Evolutionary conservation across 2,113 vertebrate genomes (phyloP).

Genomic region (Aspiorhynchus laticeps): DNA sequence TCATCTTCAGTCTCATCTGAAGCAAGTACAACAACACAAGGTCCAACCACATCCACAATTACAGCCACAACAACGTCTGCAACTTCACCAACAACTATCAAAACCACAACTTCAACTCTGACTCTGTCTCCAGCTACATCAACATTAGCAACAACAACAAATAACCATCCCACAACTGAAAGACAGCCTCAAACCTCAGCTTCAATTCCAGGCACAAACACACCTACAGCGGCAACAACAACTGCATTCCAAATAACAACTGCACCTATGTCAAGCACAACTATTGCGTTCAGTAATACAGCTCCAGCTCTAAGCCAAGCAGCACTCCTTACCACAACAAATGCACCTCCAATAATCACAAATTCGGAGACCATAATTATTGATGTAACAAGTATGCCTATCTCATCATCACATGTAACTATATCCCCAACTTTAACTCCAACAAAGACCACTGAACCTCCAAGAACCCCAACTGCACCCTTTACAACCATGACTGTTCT

Average conservation of each 20-base stretch:
- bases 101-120: not conserved
- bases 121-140: not conserved
- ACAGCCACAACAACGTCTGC: too few species aligned
- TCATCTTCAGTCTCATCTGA: too few species aligned
- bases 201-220: not conserved
- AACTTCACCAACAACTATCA: too few species aligned
- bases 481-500: not conserved
- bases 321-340: not conserved
- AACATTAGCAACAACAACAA: not conserved
- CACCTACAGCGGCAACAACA: not conserved
- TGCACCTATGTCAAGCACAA: not conserved
- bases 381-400: not conserved
- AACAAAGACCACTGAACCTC: not conserved
- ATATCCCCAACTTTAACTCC: not conserved
- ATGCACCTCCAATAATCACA: not conserved
- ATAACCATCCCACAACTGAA: not conserved
- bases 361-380: constrained; percentile 13
- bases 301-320: not conserved
- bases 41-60: too few species aligned
- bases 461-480: not conserved
- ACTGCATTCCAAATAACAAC: not conserved
- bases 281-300: not conserved
- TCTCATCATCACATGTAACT: not conserved
- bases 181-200: not conserved
- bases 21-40: too few species aligned